Evolutionary conservation across 2,797 vertebrate genomes (phyloP).

Genomic region (Scolopax bukidnonensis): DNA sequence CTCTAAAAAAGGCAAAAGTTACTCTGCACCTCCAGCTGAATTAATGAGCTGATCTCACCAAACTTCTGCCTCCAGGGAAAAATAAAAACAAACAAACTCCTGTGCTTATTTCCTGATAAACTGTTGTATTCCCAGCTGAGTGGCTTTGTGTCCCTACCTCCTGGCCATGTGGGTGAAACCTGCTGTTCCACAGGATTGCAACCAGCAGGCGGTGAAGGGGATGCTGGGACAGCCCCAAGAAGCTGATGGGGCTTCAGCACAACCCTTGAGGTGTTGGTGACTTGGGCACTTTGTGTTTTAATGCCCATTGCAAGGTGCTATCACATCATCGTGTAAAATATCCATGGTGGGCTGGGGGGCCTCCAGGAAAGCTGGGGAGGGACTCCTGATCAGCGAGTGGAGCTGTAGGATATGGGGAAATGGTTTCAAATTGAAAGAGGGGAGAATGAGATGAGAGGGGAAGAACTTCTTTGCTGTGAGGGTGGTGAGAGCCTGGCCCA

Average conservation of each 20-base stretch:
- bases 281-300: neutral
- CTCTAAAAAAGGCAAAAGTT: neutral
- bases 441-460: neutral
- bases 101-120: neutral
- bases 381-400: neutral
- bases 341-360: neutral
- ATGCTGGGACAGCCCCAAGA: neutral
- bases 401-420: neutral
- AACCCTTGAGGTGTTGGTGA: rapidly evolving
- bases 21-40: neutral
- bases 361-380: neutral
- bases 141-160: neutral
- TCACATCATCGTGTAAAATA: neutral
- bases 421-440: neutral
- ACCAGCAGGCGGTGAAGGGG: rapidly evolving
- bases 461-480: neutral
- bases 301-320: rapidly evolving
- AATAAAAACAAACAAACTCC: too few relatives aligned
- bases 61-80: neutral
- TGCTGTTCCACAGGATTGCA: rapidly evolving
- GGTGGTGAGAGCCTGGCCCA: neutral
- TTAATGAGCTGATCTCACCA: neutral
- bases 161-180: neutral
- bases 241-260: neutral
- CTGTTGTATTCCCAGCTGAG: neutral